Conservation (phyloP, 2,113 vertebrate genomes). For the Hepsetus odoe region DNA sequence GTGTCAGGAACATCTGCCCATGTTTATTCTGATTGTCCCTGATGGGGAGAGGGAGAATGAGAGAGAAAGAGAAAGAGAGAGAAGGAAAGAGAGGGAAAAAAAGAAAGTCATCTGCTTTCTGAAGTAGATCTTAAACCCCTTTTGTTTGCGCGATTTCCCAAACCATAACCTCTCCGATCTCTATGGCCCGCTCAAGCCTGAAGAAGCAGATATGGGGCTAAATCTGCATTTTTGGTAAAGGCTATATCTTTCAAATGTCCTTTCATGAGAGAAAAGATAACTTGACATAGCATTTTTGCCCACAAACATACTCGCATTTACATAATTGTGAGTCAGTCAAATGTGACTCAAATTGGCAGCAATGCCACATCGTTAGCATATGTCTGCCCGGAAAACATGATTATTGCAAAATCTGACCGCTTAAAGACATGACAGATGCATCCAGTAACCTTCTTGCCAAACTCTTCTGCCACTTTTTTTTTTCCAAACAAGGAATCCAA, state of each 20-base stretch:
- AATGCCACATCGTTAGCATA: not conserved
- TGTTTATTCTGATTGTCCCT: constrained; percentile 49
- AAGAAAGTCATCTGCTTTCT: not conserved
- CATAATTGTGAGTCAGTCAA: constrained; percentile 1
- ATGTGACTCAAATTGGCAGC: constrained; percentile 2
- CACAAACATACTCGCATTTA: not conserved
- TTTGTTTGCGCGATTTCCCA: not conserved
- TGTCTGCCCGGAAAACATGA: not conserved
- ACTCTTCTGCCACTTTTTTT: constrained; percentile 17
- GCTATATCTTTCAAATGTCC: constrained; percentile 5
- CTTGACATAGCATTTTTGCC: not conserved
- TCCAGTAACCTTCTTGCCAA: not conserved
- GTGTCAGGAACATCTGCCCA: constrained; percentile 52
- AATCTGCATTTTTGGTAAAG: not conserved
- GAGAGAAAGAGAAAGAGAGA: not conserved
- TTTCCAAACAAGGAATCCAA: constrained; percentile 1
- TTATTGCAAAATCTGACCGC: not conserved
- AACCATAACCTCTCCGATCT: not conserved
- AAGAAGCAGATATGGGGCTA: not conserved
- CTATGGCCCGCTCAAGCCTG: constrained; percentile 4
- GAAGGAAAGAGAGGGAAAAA: not conserved
- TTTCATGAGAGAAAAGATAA: not conserved
- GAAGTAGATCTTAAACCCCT: not conserved
- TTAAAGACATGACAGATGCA: constrained; percentile 3
- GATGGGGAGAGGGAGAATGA: constrained; percentile 4